Evolutionary conservation across 2,888 invertebrate genomes (phyloP), one percentile per base, ranked within the genome.

Genomic region (Leptopterna dolabrata): DNA sequence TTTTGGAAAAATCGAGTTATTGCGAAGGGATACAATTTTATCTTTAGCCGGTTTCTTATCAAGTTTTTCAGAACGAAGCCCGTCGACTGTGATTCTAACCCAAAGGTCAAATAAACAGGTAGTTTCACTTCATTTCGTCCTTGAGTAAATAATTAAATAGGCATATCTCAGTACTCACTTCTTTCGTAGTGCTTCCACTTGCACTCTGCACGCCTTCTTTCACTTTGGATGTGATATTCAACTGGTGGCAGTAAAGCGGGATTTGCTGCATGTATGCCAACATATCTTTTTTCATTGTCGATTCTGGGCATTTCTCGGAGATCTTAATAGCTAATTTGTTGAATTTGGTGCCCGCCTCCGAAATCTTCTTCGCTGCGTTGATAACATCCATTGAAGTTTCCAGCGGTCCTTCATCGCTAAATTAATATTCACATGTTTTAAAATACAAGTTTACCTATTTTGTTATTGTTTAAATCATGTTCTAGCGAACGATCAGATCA

Each of bases 351-450:
- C 99, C 99, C 24, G 98, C 98, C 91, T 99, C 99, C 0, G 99
- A 99, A 90, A 99, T 99, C 93, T 99, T 99, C 92, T 99, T 99
- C 0, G 99, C 99, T 0, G 99, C 99, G 92, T 97, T 98, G 90
- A 99, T 99, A 0, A 99, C 99, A 92, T 99, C 99, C 99, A 99
- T 99, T 0, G 99, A 99, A 0, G 98, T 99, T 92, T 99, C 99
- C 29, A 99, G 93, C 0, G 99, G 99, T 0, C 99, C 99, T 88
- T 98, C 96, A n/a, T 99, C 99, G 91, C 98, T 96, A 92, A n/a
- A 82, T 27, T 41, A 0, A 76, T 1, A 14, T 71, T 71, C 0
- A 51, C 14, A 16, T n/a, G 14, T 51, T 51, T 19, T 51, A n/a
- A 4, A 36, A 36, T 55, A 55, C 19, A 55, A 55, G n/a, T 11